phyloP scores from a whole-genome alignment of 2,888 invertebrate species.

The Agrochola macilenta region DNA sequence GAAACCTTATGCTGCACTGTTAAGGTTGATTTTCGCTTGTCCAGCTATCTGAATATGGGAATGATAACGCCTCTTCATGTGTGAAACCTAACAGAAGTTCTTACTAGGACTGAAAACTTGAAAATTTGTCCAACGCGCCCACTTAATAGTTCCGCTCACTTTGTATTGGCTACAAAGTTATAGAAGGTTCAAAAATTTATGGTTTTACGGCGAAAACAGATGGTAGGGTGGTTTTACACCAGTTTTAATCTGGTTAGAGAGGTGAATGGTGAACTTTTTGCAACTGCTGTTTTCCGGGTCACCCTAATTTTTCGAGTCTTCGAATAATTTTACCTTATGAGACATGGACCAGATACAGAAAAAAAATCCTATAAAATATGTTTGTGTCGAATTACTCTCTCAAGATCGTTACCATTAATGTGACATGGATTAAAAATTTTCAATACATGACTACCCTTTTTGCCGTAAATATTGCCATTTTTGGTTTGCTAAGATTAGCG shows the following conservation, averaged over 20 bases:
- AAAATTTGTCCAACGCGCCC: constrained; percentile 62
- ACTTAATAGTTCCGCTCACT: constrained; percentile 69
- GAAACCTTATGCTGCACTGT: neutral
- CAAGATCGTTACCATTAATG: neutral
- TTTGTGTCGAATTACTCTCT: neutral
- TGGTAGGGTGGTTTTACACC: constrained; percentile 11
- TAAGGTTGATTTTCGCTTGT: constrained; percentile 47
- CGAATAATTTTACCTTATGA: neutral
- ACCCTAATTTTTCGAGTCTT: neutral
- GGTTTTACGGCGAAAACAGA: constrained; percentile 44
- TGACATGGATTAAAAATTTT: too few species aligned
- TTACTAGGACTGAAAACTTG: constrained; percentile 57
- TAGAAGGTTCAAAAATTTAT: constrained; percentile 16
- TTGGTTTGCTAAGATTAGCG: neutral
- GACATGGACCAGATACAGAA: neutral
- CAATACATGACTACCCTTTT: too few species aligned
- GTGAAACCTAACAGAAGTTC: constrained; percentile 63
- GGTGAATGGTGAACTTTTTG: constrained; percentile 10
- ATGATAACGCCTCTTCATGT: constrained; percentile 55
- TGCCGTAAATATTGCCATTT: neutral
- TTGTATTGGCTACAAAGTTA: constrained; percentile 52
- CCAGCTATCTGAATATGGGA: neutral
- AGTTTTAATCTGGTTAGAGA: constrained; percentile 28
- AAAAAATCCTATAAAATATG: neutral
- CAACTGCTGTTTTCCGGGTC: neutral